Evolutionary conservation across 53 echinoderm and acorn worm species (phyloP).

Genomic region (Patiria pectinifera): DNA sequence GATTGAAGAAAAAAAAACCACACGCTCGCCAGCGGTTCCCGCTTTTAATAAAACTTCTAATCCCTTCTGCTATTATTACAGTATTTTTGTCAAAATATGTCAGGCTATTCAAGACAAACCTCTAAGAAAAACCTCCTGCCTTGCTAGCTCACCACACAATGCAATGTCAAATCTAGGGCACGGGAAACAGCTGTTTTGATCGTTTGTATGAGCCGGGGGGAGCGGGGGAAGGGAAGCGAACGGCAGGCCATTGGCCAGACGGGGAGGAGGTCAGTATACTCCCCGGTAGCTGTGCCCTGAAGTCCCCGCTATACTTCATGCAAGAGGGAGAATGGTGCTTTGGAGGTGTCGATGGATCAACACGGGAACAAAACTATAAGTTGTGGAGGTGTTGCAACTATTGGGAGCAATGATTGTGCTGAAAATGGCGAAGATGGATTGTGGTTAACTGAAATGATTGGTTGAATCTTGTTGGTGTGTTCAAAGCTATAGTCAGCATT

Average conservation of each 20-base stretch:
- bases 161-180: conserved; percentile 46
- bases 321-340: neutral
- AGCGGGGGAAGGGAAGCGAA: conserved; percentile 40
- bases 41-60: conserved; percentile 29
- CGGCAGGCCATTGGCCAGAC: conserved; percentile 63
- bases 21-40: conserved; percentile 8
- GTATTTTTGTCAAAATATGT: conserved; percentile 48
- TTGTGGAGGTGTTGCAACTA: neutral
- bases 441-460: too few relatives aligned
- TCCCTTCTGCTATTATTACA: conserved; percentile 30
- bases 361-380: neutral
- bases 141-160: conserved; percentile 53
- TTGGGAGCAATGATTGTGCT: too few relatives aligned
- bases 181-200: conserved; percentile 46
- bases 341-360: conserved; percentile 47
- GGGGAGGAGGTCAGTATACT: conserved; percentile 53
- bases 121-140: neutral
- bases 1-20: conserved; percentile 13
- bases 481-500: too few relatives aligned
- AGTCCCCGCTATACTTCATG: neutral
- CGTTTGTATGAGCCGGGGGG: neutral
- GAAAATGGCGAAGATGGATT: too few relatives aligned
- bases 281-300: conserved; percentile 35
- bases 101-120: conserved; percentile 2
- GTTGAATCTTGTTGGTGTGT: too few relatives aligned